Evolutionary conservation across 2,888 invertebrate species (phyloP).

Genomic region (Pseudococcus longispinus): DNA sequence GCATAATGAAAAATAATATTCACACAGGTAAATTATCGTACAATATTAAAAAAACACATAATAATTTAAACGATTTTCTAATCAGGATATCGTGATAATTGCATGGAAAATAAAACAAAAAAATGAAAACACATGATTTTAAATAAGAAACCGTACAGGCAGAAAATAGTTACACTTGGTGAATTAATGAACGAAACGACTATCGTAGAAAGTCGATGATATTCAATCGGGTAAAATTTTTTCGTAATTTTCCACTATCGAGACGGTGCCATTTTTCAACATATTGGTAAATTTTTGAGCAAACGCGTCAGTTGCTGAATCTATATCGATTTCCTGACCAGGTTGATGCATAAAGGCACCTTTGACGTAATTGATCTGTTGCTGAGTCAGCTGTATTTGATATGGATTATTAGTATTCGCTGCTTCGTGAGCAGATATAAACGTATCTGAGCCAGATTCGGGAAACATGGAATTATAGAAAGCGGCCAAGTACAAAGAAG

Average conservation of each 20-base stretch:
- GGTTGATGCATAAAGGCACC: conserved; percentile 18
- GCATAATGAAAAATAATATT: conserved; percentile 22
- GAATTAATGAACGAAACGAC: no score
- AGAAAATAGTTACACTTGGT: no score
- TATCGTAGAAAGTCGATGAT: not conserved
- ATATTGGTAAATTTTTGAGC: conserved; percentile 45
- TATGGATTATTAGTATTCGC: conserved; percentile 15
- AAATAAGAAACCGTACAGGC: not conserved
- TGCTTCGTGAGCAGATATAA: not conserved
- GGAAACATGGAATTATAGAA: conserved; percentile 41
- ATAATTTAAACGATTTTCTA: not conserved
- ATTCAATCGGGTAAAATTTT: conserved; percentile 47
- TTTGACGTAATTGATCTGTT: conserved; percentile 16
- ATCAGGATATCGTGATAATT: not conserved
- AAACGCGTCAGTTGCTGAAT: not conserved
- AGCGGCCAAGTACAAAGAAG: conserved; percentile 27
- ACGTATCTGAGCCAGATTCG: not conserved
- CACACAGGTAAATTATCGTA: not conserved
- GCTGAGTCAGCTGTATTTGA: conserved; percentile 35
- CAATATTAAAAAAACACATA: not conserved
- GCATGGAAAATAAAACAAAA: not conserved
- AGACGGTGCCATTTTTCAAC: conserved; percentile 42
- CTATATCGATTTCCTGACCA: not conserved
- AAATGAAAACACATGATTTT: not conserved
- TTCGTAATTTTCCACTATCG: conserved; percentile 48